Evolutionary conservation across 2,888 invertebrate genomes (phyloP), one percentile per base, ranked within the genome.

Genomic region (Enoplolaimus lenunculus): DNA sequence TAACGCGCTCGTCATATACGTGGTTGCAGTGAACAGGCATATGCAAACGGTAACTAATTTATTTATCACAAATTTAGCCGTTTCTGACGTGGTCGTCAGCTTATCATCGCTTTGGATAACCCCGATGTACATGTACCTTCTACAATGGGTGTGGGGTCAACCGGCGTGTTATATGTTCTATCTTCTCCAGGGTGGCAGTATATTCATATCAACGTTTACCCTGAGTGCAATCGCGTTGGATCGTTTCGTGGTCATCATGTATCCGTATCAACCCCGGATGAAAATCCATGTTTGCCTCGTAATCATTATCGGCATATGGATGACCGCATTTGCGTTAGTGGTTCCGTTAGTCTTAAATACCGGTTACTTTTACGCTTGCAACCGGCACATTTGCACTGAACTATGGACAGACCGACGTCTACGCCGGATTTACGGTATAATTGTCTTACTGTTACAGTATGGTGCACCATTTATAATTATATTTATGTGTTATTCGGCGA

Each of bases 11-110:
- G 95, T 97, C 30, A 92, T 93, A 78, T 94, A 89, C 80, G 93
- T 97, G 26, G 94, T 98, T 2, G 86, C 90, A 45, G 86, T 91
- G 34, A 95, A 93, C 82, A 88, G 88, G 75, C 89, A 90, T 34
- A 95, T 97, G 95, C 94, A 94, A 80, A 93, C 94, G 0, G 95
- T 97, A 57, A 97, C 97, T 1, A 97, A 97, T 81, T 87, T 93
- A 69, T 97, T 97, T 83, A 97, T 97, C 79, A 91, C 92, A 60
- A 97, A 97, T 81, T 84, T 98, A 77, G 97, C 97, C 0, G 84
- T 95, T 35, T 92, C 93, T 7, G 97, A 98, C 81, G 90, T 97
- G 67, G 84, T 97, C 65, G 86, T 98, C 74, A 94, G 94, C 81
- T 86, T 90, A 21, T 86, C 97, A 72, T 93, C 93, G 1, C 92